A percentile compares a stretch with the other conserved stretches of the same genome.
Conservation (phyloP, 2,888 invertebrate genomes). For the Leptogaster cylindrica region DNA sequence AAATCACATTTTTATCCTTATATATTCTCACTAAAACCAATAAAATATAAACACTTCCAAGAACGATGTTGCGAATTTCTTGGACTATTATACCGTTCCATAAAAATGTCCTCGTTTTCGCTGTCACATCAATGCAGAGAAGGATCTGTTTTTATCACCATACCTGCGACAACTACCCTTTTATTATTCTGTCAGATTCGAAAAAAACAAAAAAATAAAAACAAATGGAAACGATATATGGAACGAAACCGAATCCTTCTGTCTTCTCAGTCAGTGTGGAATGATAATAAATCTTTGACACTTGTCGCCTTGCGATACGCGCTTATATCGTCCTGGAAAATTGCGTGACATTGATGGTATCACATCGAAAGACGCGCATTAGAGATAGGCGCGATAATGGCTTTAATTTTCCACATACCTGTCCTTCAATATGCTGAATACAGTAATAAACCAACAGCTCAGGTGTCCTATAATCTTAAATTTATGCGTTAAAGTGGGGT, state of each 20-base stretch:
- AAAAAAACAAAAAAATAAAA: too few relatives aligned
- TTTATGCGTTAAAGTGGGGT: constrained; percentile 23
- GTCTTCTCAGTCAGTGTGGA: background rate
- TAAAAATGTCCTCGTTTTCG: too few relatives aligned
- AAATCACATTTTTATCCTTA: too few relatives aligned
- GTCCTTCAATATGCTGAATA: constrained; percentile 29
- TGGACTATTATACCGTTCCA: too few relatives aligned
- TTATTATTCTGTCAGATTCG: constrained; percentile 11
- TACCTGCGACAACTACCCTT: too few relatives aligned
- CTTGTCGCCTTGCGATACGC: constrained; percentile 25
- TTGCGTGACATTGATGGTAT: constrained; percentile 24
- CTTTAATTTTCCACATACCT: constrained; percentile 34
- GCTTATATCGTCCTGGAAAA: constrained; percentile 15
- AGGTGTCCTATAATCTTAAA: constrained; percentile 34
- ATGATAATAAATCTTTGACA: constrained; percentile 38
- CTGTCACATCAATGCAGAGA: background rate
- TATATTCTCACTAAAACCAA: too few relatives aligned
- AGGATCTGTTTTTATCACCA: background rate
- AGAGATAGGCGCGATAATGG: constrained; percentile 29
- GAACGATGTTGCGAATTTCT: too few relatives aligned
- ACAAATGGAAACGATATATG: constrained; percentile 11
- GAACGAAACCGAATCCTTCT: constrained; percentile 9
- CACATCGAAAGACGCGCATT: constrained; percentile 13
- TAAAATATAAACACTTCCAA: too few relatives aligned
- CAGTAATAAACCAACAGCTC: constrained; percentile 26